Percentiles rank a stretch among this genome's conserved stretches.
Evolutionary conservation across 2,888 invertebrate genomes (phyloP).

Genomic region (Agelastica alni): DNA sequence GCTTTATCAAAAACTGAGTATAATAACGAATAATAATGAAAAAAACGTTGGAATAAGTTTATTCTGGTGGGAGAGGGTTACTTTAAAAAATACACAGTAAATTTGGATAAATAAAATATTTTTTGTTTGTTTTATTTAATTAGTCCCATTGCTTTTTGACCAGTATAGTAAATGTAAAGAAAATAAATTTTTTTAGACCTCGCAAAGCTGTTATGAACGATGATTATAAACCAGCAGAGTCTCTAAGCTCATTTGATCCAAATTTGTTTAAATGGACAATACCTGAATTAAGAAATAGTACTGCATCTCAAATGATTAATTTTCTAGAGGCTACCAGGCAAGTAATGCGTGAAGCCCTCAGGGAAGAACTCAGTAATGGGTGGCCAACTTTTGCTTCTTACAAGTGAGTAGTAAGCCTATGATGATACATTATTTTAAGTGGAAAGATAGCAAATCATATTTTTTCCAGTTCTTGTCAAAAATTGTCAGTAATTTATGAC

Average conservation of each 20-base stretch:
- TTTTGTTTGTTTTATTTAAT: too few species aligned
- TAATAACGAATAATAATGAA: too few species aligned
- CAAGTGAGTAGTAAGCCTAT: conserved; percentile 40
- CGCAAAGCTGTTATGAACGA: conserved; percentile 50
- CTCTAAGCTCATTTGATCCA: conserved; percentile 33
- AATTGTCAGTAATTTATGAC: conserved; percentile 22
- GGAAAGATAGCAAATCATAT: neutral
- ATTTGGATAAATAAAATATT: too few species aligned
- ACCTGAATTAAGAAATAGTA: conserved; percentile 35
- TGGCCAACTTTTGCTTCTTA: conserved; percentile 41
- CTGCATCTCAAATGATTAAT: conserved; percentile 45
- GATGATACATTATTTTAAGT: neutral
- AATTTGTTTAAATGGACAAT: conserved; percentile 45
- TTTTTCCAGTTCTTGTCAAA: conserved; percentile 24
- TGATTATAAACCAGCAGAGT: conserved; percentile 35
- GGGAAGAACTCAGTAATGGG: conserved; percentile 38
- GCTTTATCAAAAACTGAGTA: too few species aligned
- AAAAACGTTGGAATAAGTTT: too few species aligned
- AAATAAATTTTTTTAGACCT: conserved; percentile 26
- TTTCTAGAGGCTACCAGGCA: conserved; percentile 42
- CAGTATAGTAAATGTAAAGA: too few species aligned
- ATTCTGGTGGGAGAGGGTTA: too few species aligned
- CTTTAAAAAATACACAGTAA: too few species aligned
- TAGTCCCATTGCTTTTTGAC: too few species aligned
- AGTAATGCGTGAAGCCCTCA: conserved; percentile 39